Percentiles rank a stretch among this genome's conserved stretches.
These are phyloP conservation scores for Euschistus heros DNA, from an alignment of 1,140 invertebrate genomes.

Conservation along the genomic window DNA sequence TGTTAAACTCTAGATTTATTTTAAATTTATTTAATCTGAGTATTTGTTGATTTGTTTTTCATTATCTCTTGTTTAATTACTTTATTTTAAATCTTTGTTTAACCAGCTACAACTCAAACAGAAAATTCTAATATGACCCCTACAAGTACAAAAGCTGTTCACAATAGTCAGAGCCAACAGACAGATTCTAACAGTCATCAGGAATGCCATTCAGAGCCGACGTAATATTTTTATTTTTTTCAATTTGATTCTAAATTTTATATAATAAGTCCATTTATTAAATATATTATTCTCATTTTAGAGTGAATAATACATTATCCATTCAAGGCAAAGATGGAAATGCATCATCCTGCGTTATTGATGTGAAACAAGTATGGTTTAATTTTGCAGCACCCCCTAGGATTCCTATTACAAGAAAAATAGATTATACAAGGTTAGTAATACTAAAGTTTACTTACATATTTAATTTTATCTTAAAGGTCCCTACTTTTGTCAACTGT, in stretches of 20 bases:
- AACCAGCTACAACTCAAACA: neutral
- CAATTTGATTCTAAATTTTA: neutral
- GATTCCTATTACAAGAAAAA: slow-evolving; percentile 86
- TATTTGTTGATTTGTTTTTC: no score
- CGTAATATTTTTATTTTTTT: slow-evolving; percentile 11
- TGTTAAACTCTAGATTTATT: no score
- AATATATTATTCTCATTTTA: slow-evolving; percentile 29
- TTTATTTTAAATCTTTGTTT: no score
- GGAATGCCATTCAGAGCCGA: slow-evolving; percentile 19
- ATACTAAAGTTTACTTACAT: slow-evolving; percentile 10
- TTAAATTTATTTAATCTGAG: no score
- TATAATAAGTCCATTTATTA: neutral
- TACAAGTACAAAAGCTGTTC: slow-evolving; percentile 14
- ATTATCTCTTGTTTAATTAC: no score
- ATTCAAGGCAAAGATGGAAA: slow-evolving; percentile 44
- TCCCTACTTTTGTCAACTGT: neutral
- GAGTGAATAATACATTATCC: slow-evolving; percentile 34
- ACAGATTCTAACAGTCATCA: slow-evolving; percentile 10
- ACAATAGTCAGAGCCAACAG: neutral
- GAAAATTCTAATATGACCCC: slow-evolving; percentile 17
- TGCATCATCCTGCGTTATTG: slow-evolving; percentile 69
- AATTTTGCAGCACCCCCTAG: slow-evolving; percentile 93
- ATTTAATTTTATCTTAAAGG: neutral
- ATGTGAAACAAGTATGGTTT: slow-evolving; percentile 87
- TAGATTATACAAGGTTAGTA: slow-evolving; percentile 80